Evolutionary conservation across 1,140 invertebrate genomes (phyloP).

Genomic region (Caenorhabditis remanei): DNA sequence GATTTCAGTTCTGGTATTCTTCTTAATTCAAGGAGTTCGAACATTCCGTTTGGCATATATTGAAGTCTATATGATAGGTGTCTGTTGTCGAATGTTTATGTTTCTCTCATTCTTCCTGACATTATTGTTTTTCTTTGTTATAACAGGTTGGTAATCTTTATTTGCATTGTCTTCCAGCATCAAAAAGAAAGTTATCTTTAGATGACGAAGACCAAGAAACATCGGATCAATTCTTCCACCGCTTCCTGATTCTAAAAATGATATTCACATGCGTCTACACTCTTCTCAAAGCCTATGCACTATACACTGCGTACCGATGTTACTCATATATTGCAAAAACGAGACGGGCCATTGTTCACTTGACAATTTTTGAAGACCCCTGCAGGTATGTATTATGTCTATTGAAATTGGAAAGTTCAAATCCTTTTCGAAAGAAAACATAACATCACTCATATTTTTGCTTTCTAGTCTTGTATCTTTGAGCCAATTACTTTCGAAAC

Average conservation of each 20-base stretch:
- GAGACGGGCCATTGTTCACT: conserved; percentile 1
- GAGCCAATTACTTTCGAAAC: no score
- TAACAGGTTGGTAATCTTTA: not conserved
- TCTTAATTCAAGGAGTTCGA: conserved; percentile 38
- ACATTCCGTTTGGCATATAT: conserved; percentile 39
- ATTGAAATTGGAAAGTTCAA: not conserved
- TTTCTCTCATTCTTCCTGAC: conserved; percentile 28
- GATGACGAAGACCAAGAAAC: not conserved
- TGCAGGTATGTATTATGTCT: not conserved
- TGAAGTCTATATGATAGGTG: conserved; percentile 43
- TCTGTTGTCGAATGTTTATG: conserved; percentile 24
- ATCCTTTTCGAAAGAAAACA: not conserved
- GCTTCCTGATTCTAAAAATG: conserved; percentile 34
- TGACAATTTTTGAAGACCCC: conserved; percentile 27
- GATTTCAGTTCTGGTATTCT: conserved; percentile 7
- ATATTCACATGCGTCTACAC: conserved; percentile 47
- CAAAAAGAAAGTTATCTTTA: not conserved
- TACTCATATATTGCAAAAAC: conserved; percentile 47
- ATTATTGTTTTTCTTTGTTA: conserved; percentile 9
- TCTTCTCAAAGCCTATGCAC: conserved; percentile 14
- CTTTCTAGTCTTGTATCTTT: no score
- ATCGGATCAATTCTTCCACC: conserved; percentile 23
- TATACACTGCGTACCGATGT: conserved; percentile 28
- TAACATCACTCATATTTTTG: not conserved
- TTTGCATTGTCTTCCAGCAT: not conserved